Evolutionary conservation across 2,888 invertebrate genomes (phyloP), one percentile per base, ranked within the genome.

Genomic region (Glyphotaelius pellucidus): DNA sequence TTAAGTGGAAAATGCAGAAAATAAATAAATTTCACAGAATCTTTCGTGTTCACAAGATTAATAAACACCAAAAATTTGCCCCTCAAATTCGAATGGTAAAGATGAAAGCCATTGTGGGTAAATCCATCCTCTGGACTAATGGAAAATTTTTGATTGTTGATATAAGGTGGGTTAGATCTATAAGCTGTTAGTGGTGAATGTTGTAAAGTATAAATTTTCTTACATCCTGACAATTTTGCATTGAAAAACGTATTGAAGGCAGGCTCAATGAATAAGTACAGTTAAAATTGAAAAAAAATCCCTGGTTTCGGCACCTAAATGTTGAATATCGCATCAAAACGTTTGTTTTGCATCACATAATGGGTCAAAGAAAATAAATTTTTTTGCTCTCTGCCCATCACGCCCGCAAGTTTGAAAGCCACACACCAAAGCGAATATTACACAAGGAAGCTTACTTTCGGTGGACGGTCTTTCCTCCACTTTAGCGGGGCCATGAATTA

Each of bases 11-110:
- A 25, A 25, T 84, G 7, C 25, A 25, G 2, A 38, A 84, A 84
- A 84, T 84, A 84, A 25, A 35, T 38, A 38, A 84, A 84, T 19
- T 38, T 84, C 84, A 38, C 84, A 84, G 11, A 84, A 84, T 38
- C 84, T 25, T 38, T 84, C 84, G 38, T 38, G 19, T 35, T 11
- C 9, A 38, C 38, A 84, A 84, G 38, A 84, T 84, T 84, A 35
- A 84, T 84, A 84, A 84, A 84, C 84, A 38, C 25, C 84, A 84
- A 84, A 84, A 84, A 84, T 84, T 2, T 84, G 84, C 25, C 84
- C 32, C n/a, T 38, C 19, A 84, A 38, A 84, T 38, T 7, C 84
- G 25, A 83, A 35, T 25, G 83, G 35, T 31, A 83, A 84, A 84
- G 84, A 38, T 84, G 84, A 84, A 84, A 84, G 84, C 5, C 38